These are phyloP conservation scores for Virgularia gustaviana DNA, from an alignment of 92 coral and sea anemone species.

Conservation along the genomic window DNA sequence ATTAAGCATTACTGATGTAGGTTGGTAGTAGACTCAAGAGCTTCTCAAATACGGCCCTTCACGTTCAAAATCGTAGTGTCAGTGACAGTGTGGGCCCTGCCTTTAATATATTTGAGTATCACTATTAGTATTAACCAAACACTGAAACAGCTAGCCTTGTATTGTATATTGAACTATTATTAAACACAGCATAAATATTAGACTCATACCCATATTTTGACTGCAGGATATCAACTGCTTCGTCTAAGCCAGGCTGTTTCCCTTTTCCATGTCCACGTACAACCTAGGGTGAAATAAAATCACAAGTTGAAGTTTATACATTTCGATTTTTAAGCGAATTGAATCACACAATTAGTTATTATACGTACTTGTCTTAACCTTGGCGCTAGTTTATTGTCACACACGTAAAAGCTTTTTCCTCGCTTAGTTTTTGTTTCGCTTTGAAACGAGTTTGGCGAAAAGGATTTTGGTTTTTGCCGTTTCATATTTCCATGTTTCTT, in stretches of 20 bases:
- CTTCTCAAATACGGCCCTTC: too few relatives aligned
- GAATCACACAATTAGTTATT: neutral
- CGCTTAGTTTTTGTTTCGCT: constrained; percentile 11
- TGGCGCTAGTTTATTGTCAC: constrained; percentile 16
- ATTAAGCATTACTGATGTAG: too few relatives aligned
- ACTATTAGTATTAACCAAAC: too few relatives aligned
- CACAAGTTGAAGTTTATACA: too few relatives aligned
- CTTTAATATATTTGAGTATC: too few relatives aligned
- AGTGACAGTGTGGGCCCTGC: too few relatives aligned
- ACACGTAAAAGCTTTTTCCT: constrained; percentile 13
- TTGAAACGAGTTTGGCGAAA: constrained; percentile 25
- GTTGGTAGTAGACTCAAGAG: too few relatives aligned
- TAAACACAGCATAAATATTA: neutral
- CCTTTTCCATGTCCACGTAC: constrained; percentile 73
- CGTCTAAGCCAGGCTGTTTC: constrained; percentile 71
- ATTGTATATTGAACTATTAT: neutral
- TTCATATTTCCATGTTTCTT: neutral
- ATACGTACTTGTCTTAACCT: constrained; percentile 16
- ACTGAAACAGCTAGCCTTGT: neutral
- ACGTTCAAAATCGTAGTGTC: too few relatives aligned
- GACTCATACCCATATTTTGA: constrained; percentile 62
- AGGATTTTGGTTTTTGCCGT: constrained; percentile 19
- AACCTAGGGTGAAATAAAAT: constrained; percentile 43
- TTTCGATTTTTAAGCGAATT: too few relatives aligned
- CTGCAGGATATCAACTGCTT: constrained; percentile 72